Evolutionary conservation across 1,140 invertebrate species (phyloP).

Genomic region (Onthophagus taurus): DNA sequence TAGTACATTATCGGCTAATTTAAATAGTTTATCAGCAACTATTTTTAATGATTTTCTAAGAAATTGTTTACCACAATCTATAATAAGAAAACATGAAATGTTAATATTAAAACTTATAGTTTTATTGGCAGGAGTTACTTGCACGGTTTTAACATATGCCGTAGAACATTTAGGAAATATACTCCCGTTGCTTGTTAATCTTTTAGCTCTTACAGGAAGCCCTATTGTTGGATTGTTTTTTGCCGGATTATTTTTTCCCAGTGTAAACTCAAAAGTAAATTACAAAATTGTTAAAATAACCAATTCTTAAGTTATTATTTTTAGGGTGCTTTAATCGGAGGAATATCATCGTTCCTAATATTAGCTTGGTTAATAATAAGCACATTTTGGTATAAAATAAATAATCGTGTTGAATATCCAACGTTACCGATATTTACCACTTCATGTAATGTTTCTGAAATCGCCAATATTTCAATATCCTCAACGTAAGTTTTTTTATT

Average conservation of each 20-base stretch:
- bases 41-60: conserved; percentile 56
- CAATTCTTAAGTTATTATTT: neutral
- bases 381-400: neutral
- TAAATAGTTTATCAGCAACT: conserved; percentile 57
- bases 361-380: conserved; percentile 4
- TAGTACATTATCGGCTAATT: conserved; percentile 54
- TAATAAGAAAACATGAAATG: conserved; percentile 38
- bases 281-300: neutral
- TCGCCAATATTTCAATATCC: too few relatives aligned
- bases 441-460: too few relatives aligned
- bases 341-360: neutral
- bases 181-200: conserved; percentile 49
- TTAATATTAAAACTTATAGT: conserved; percentile 48
- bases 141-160: conserved; percentile 48
- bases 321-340: conserved; percentile 7
- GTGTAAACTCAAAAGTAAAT: neutral
- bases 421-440: too few relatives aligned
- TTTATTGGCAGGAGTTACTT: conserved; percentile 46
- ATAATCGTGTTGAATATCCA: too few relatives aligned
- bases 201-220: conserved; percentile 53
- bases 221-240: conserved; percentile 56
- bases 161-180: conserved; percentile 52
- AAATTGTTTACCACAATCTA: conserved; percentile 32
- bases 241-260: conserved; percentile 56
- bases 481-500: too few relatives aligned